These are phyloP conservation scores for Chiridota heheva DNA, from an alignment of 35 echinoderm and acorn worm species.

Conservation along the genomic window DNA sequence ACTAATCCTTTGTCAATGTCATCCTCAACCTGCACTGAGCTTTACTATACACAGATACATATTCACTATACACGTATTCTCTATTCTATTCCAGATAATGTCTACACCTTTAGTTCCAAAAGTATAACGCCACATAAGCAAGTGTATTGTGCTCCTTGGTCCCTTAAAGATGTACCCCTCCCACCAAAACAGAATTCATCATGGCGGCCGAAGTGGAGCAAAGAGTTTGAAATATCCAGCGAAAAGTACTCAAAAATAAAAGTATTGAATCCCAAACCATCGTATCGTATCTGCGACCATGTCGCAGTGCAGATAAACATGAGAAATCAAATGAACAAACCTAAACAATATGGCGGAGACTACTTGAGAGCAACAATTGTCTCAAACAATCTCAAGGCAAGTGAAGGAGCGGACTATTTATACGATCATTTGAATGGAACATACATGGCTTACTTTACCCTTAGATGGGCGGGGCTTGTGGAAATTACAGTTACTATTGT, in stretches of 20 bases:
- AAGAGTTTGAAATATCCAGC: too few species aligned
- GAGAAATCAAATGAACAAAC: not conserved
- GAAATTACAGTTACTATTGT: slow-evolving; percentile 11
- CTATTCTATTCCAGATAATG: too few species aligned
- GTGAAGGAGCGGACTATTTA: slow-evolving; percentile 25
- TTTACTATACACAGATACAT: too few species aligned
- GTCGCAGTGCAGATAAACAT: slow-evolving; percentile 30
- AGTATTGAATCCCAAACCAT: slow-evolving; percentile 1
- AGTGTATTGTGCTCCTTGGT: too few species aligned
- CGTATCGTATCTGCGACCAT: slow-evolving; percentile 32
- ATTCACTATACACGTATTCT: too few species aligned
- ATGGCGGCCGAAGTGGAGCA: too few species aligned
- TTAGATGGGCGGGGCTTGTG: slow-evolving; percentile 40
- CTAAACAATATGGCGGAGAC: slow-evolving; percentile 48
- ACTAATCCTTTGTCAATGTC: too few species aligned
- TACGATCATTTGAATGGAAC: slow-evolving; percentile 50
- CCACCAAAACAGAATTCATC: too few species aligned
- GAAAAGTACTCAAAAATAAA: not conserved
- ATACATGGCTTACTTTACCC: slow-evolving; percentile 29
- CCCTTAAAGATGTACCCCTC: too few species aligned
- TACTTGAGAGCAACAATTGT: slow-evolving; percentile 44
- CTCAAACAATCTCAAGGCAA: slow-evolving; percentile 2
- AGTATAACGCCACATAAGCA: too few species aligned
- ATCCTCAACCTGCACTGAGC: too few species aligned
- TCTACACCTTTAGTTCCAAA: too few species aligned